These are phyloP conservation scores for Drosophila stalkeri DNA, from an alignment of 2,888 invertebrate species.

Conservation along the genomic window DNA sequence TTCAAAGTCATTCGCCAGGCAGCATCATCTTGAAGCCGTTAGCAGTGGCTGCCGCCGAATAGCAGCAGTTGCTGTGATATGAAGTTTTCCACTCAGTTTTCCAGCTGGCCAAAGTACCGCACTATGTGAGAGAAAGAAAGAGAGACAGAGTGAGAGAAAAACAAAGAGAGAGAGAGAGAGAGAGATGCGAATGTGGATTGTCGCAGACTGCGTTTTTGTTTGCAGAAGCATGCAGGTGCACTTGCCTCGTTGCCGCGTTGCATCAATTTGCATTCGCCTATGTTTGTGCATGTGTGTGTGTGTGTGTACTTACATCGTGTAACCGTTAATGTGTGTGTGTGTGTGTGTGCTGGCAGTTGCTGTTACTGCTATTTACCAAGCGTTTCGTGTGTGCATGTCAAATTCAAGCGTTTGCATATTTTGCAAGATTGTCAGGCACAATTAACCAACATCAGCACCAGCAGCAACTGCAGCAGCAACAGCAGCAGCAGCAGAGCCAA, in stretches of 20 bases:
- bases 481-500: conserved; percentile 18
- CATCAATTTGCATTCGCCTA: conserved; percentile 71
- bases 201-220: conserved; percentile 70
- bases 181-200: conserved; percentile 46
- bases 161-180: background rate
- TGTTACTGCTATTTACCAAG: conserved; percentile 74
- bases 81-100: conserved; percentile 66
- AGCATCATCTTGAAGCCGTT: conserved; percentile 69
- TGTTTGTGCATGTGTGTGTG: background rate
- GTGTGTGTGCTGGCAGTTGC: conserved; percentile 55
- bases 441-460: conserved; percentile 77
- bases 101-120: conserved; percentile 24
- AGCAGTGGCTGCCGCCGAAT: conserved; percentile 33
- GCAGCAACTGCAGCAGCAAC: conserved; percentile 14
- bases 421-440: conserved; percentile 78
- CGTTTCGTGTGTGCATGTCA: conserved; percentile 80
- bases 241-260: conserved; percentile 61
- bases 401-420: conserved; percentile 79
- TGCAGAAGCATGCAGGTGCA: conserved; percentile 74
- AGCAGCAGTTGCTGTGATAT: conserved; percentile 66
- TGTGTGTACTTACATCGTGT: conserved; percentile 18
- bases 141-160: background rate
- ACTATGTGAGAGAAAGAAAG: conserved; percentile 1
- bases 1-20: conserved; percentile 78
- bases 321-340: conserved; percentile 13